phyloP scores from a whole-genome alignment of 2,113 vertebrate genomes.

The Vicugna pacos region DNA sequence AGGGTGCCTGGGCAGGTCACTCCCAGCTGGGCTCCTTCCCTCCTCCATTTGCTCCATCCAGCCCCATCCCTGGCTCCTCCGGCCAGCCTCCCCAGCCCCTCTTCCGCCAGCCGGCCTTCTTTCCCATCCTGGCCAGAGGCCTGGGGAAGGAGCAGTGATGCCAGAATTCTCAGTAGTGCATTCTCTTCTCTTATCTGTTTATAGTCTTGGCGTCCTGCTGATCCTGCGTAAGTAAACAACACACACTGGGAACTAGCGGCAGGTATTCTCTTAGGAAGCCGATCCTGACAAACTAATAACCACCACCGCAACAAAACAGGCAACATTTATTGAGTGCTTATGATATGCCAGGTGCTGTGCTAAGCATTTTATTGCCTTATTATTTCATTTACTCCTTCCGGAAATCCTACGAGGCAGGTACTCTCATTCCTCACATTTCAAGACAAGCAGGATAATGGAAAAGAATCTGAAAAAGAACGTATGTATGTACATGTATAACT shows the following conservation, averaged over 20 bases:
- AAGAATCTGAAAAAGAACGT: too few relatives aligned
- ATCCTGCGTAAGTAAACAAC: background rate
- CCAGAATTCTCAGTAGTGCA: background rate
- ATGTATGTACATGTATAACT: too few relatives aligned
- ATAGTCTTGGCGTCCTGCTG: background rate
- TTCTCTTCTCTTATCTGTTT: slow-evolving; percentile 5
- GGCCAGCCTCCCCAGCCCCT: background rate
- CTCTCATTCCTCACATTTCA: background rate
- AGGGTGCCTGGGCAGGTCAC: background rate
- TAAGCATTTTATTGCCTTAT: background rate
- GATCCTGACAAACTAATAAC: background rate
- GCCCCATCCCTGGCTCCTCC: background rate
- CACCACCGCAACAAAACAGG: background rate
- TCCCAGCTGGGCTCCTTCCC: background rate
- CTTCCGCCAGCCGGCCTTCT: background rate
- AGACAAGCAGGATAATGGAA: background rate
- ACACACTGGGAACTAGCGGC: background rate
- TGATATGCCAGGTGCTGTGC: background rate
- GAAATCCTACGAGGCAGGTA: background rate
- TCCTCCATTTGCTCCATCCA: background rate
- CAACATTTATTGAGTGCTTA: background rate
- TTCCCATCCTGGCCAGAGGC: background rate
- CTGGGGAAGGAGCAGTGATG: background rate
- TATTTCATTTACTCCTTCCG: background rate
- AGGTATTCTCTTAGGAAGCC: background rate